phyloP scores from a whole-genome alignment of 2,888 invertebrate species.

The Colletes collaris region DNA sequence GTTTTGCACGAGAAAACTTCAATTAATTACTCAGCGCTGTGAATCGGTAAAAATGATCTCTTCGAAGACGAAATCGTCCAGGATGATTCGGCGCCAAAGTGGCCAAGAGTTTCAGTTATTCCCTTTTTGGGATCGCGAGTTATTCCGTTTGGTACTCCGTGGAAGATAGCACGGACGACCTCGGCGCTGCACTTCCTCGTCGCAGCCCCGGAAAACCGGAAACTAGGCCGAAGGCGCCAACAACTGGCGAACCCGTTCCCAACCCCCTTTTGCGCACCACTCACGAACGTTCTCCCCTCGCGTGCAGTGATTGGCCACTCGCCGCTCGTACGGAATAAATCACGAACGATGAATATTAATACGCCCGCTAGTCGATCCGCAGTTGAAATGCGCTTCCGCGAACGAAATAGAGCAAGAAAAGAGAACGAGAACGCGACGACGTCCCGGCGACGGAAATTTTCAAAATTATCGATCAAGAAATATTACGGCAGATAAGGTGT shows the following conservation, averaged over 20 bases:
- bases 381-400: neutral
- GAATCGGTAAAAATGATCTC: too few relatives aligned
- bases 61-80: too few relatives aligned
- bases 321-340: constrained; percentile 47
- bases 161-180: constrained; percentile 12
- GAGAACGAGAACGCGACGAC: neutral
- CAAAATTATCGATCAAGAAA: too few relatives aligned
- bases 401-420: constrained; percentile 1
- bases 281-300: neutral
- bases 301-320: constrained; percentile 44
- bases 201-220: constrained; percentile 19
- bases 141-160: constrained; percentile 32
- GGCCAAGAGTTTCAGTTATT: constrained; percentile 38
- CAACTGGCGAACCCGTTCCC: constrained; percentile 13
- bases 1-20: neutral
- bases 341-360: constrained; percentile 54
- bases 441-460: too few relatives aligned
- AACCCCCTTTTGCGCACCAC: constrained; percentile 15
- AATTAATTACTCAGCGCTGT: neutral
- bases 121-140: constrained; percentile 20
- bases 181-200: constrained; percentile 8
- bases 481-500: too few relatives aligned
- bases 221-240: constrained; percentile 51
- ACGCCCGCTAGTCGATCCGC: neutral
- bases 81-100: too few relatives aligned